A percentile compares a stretch with the other conserved stretches of the same genome.
phyloP scores from a whole-genome alignment of 2,113 vertebrate species.

The Ctenodactylus gundi region DNA sequence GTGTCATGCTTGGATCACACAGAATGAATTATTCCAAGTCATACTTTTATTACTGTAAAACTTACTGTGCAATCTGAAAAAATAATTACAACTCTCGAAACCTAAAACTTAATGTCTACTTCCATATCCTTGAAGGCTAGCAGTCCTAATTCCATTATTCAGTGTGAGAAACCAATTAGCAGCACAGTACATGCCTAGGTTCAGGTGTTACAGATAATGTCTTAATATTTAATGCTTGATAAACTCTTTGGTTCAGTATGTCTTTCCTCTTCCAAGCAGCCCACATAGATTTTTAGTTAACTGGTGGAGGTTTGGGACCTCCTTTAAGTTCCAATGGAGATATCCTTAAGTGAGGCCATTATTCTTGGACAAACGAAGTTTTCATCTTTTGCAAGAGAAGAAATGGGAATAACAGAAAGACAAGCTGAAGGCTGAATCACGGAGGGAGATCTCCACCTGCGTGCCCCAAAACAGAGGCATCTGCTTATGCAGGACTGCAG shows the following conservation, averaged over 20 bases:
- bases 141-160: background rate
- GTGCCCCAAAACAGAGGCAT: no score
- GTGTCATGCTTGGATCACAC: background rate
- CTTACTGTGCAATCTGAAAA: constrained; percentile 13
- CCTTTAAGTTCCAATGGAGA: constrained; percentile 21
- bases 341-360: background rate
- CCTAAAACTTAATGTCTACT: background rate
- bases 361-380: background rate
- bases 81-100: background rate
- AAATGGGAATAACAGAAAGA: background rate
- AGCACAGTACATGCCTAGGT: background rate
- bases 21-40: background rate
- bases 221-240: background rate
- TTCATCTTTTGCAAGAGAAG: background rate
- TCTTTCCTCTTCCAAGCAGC: constrained; percentile 26
- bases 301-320: background rate
- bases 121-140: background rate
- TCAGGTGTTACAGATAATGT: background rate
- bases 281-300: constrained; percentile 40
- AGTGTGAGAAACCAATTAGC: background rate
- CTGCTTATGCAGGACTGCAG: background rate
- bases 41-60: constrained; percentile 16
- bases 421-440: background rate
- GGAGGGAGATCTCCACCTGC: background rate
- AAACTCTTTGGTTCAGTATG: background rate